Percentiles rank a stretch among this genome's conserved stretches.
phyloP scores from a whole-genome alignment of 2,888 invertebrate genomes.

The Sepioteuthis lessoniana region DNA sequence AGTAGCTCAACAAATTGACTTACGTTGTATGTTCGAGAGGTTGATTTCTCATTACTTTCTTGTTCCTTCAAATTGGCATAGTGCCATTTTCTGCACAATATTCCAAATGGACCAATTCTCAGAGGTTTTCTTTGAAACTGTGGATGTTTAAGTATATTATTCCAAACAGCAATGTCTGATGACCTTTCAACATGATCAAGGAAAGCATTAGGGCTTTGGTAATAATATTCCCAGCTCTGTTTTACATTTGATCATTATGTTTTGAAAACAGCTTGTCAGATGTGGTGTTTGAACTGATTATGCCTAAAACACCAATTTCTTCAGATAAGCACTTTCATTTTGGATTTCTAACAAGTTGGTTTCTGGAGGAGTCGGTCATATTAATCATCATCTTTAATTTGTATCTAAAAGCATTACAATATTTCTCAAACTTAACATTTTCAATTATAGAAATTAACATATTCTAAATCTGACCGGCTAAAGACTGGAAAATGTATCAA shows the following conservation, averaged over 20 bases:
- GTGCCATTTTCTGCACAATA: neutral
- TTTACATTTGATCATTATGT: neutral
- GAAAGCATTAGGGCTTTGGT: neutral
- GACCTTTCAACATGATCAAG: neutral
- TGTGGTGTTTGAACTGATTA: too few relatives aligned
- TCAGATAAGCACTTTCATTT: too few relatives aligned
- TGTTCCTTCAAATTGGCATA: neutral
- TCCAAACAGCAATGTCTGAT: neutral
- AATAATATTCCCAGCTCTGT: neutral
- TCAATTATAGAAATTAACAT: too few relatives aligned
- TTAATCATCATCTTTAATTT: too few relatives aligned
- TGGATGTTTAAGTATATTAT: neutral
- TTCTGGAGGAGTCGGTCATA: too few relatives aligned
- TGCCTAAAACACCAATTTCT: too few relatives aligned
- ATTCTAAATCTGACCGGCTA: too few relatives aligned
- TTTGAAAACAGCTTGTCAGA: too few relatives aligned
- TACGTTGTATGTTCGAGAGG: neutral
- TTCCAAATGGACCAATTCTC: neutral
- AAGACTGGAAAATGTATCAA: too few relatives aligned
- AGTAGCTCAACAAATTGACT: constrained; percentile 2
- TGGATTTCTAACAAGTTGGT: too few relatives aligned
- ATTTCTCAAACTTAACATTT: too few relatives aligned
- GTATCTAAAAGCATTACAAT: too few relatives aligned
- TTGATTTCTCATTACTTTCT: neutral
- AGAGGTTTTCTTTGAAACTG: neutral